Conservation (phyloP, 2,113 vertebrate species). For the Salvelinus namaycush region DNA sequence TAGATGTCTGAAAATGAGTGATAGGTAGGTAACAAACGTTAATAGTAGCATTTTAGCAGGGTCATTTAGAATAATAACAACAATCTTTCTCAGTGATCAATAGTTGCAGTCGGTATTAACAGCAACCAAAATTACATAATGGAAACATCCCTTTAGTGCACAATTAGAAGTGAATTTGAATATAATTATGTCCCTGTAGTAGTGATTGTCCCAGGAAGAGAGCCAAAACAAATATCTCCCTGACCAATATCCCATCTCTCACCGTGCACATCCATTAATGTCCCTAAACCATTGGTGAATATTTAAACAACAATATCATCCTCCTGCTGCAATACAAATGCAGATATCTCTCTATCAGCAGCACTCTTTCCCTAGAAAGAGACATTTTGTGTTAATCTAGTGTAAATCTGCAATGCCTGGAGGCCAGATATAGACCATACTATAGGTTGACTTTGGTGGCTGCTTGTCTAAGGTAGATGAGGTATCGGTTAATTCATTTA, state of each 20-base stretch:
- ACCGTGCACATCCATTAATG: not conserved
- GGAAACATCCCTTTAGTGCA: constrained; percentile 8
- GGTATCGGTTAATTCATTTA: constrained; percentile 11
- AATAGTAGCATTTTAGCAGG: too few species aligned
- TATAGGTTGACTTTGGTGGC: too few species aligned
- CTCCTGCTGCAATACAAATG: not conserved
- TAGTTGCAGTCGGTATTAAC: too few species aligned
- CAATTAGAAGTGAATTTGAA: not conserved
- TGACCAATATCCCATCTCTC: not conserved
- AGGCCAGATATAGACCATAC: too few species aligned
- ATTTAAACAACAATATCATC: too few species aligned
- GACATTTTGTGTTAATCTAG: too few species aligned
- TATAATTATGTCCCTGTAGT: not conserved
- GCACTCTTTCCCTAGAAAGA: not conserved
- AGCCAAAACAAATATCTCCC: constrained; percentile 21
- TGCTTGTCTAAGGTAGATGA: not conserved
- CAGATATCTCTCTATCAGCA: not conserved
- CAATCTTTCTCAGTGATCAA: too few species aligned
- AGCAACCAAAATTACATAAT: not conserved
- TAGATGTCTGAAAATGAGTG: too few species aligned
- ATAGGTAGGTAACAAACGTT: too few species aligned
- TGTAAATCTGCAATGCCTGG: too few species aligned
- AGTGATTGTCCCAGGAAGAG: not conserved
- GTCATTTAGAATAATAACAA: too few species aligned
- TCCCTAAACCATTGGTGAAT: not conserved